Evolutionary conservation across 64 coral and sea anemone species (phyloP), one percentile per base, ranked within the genome.

Genomic region (Montipora cactus): DNA sequence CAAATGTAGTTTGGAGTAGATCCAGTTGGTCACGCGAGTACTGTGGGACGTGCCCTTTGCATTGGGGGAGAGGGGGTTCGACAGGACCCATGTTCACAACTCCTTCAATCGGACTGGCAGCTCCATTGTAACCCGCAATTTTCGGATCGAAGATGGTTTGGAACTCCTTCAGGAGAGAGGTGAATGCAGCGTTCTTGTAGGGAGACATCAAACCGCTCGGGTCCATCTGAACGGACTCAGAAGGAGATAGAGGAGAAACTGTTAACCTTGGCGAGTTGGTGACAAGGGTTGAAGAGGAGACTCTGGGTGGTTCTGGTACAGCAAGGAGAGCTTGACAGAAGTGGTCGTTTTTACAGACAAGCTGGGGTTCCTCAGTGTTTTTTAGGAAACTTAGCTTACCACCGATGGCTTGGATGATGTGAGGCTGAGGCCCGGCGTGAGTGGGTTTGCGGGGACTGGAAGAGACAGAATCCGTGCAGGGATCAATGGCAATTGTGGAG

Each of bases 331-430:
- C 92, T 20, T 74, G 80, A 48, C 92, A 94, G 9, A 94, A 67
- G 69, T 94, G 92, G 44, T 94, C 66, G 13, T 94, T 51, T 18
- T 75, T 55, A 57, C 50, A 47, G 15, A 83, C 50, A 77, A 82
- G 52, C 4, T 22, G 18, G 20, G 90, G 70, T 16, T 86, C 81
- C 11, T 74, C 73, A 3, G 90, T 62, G 13, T 58, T 50, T 57
- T 92, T 92, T 44, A 82, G 14, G 5, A 92, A 48, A 45, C 84
- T 62, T 62, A 94, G 67, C 49, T 94, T 88, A 50, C 85, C 77
- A 8, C 92, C 85, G 19, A 94, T 15, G 51, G 87, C 8, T 59
- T 81, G 87, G 8, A 94, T 6, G 19, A 94, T 89, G 44, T 80
- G 23, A 68, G 93, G 93, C 15, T 72, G 49, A 51, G 93, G 87